Evolutionary conservation across 2,113 vertebrate species (phyloP), one percentile per base, ranked within the genome.

Genomic region (Notiomystis cincta): DNA sequence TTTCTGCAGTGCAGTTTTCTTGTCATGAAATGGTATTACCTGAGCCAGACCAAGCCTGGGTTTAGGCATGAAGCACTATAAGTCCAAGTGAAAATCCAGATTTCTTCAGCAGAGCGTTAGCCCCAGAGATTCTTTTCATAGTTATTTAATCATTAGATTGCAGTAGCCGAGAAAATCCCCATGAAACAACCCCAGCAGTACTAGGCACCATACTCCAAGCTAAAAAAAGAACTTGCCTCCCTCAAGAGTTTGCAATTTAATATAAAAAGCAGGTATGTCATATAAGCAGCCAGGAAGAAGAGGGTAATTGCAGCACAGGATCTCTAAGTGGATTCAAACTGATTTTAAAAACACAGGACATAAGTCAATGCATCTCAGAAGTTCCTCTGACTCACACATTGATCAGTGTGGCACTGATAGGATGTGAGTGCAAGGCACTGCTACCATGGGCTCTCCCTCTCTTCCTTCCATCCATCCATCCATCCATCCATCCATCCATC

Each of bases 131-230:
- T 83, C 48, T 44, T 78, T 94, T 89, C 24, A 13, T 45, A 90
- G 80, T 87, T 84, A 93, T 92, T 95, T 95, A 90, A 93, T 94
- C 60, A 67, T 75, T 75, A 70, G 37, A 72, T 72, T 85, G 69
- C 73, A 93, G 65, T 33, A 91, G 73, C 70, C 89, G 77, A 71
- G 37, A 81, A 90, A 94, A 93, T 86, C 64, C 80, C 54, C 31
- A 21, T 17, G 45, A 86, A 93, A 78, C 22, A 89, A 19, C 40
- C 81, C 65, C 78, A 94, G 77, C 2, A 2, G 37, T 76, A 75
- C 56, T 30, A 96, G 53, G 54, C 31, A 79, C 10, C 69, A 25
- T 51, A 87, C 33, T 60, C 30, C 5, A 25, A 89, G 35, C 40
- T 61, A 75, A 89, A 86, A 87, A 82, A 92, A 85, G 44, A 64